phyloP scores from a whole-genome alignment of 2,113 vertebrate genomes.

The Cyphomyrus discorhynchus region DNA sequence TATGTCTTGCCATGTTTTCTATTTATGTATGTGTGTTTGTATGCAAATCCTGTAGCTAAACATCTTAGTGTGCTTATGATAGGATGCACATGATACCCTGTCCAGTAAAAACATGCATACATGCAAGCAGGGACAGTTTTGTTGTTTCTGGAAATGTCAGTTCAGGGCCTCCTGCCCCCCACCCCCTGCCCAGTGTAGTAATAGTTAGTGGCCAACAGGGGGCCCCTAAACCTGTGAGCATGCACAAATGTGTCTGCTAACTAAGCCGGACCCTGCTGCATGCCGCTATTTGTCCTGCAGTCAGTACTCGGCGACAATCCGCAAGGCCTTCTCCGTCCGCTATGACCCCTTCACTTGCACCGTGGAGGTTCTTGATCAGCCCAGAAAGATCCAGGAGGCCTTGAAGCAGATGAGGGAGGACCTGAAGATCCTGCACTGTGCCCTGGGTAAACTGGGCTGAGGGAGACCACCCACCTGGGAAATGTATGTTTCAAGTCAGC shows the following conservation, averaged over 20 bases:
- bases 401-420: slow-evolving; percentile 59
- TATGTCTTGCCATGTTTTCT: not conserved
- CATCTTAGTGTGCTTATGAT: not conserved
- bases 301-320: slow-evolving; percentile 59
- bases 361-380: slow-evolving; percentile 59
- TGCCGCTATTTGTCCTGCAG: slow-evolving; percentile 40
- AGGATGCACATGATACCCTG: not conserved
- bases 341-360: slow-evolving; percentile 65
- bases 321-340: slow-evolving; percentile 61
- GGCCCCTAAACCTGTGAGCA: not conserved
- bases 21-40: not conserved
- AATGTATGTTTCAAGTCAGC: not conserved
- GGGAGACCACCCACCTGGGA: not conserved
- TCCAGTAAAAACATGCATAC: not conserved
- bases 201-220: not conserved
- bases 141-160: not conserved
- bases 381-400: slow-evolving; percentile 60
- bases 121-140: not conserved
- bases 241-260: not conserved
- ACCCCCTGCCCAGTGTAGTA: not conserved
- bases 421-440: slow-evolving; percentile 58
- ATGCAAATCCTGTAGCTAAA: not conserved
- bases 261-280: not conserved
- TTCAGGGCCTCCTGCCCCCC: not conserved
- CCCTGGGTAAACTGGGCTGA: slow-evolving; percentile 61